Base-by-base conservation (phyloP, 2,888 invertebrate species). In the Aphelenchoides bicaudatus region DNA sequence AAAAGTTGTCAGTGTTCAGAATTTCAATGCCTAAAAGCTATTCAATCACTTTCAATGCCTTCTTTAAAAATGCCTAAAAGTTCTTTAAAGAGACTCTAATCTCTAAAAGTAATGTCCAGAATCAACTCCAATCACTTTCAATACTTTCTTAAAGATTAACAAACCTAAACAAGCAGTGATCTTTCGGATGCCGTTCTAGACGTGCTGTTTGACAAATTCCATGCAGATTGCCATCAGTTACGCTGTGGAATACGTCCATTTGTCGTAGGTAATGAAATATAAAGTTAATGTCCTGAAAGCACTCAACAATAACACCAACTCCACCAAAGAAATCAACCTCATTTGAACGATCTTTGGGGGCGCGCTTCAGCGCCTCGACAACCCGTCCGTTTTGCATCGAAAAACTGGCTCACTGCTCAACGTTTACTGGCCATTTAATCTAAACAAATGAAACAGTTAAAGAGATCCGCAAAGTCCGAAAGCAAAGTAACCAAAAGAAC, bases 151-250 rank as follows among this genome's bases (percentile, higher is more conserved):
- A n/a, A n/a, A n/a, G n/a, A n/a, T n/a, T n/a, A 19, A 10, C 43
- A 8, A 80, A 88, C 88, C 87, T 87, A 80, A 88, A 88, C 4
- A 88, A 83, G 39, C 88, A 87, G 79, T 87, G 87, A 79, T 88
- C 88, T 61, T 87, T 86, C 67, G 86, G 85, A 77, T 87, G 87
- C 62, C 85, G 84, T 80, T 88, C 88, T 79, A 87, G 87, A 47
- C 88, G 84, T 5, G 87, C 88, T 43, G 85, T 83, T 77, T 85
- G 85, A 80, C 88, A 87, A 48, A 88, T 83, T 25, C 86, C 84
- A 53, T 58, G 43, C 10, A 70, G 53, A 2, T 67, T 61, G 2
- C 57, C 63, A 48, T 68, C 71, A 29, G 56, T 57, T 19, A 77
- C 60, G 16, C 71, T 68, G 39, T 64, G 61, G 63, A 77, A 78